These are phyloP conservation scores for Fragariocoptes setiger DNA, from an alignment of 1,140 invertebrate genomes.

Conservation along the genomic window DNA sequence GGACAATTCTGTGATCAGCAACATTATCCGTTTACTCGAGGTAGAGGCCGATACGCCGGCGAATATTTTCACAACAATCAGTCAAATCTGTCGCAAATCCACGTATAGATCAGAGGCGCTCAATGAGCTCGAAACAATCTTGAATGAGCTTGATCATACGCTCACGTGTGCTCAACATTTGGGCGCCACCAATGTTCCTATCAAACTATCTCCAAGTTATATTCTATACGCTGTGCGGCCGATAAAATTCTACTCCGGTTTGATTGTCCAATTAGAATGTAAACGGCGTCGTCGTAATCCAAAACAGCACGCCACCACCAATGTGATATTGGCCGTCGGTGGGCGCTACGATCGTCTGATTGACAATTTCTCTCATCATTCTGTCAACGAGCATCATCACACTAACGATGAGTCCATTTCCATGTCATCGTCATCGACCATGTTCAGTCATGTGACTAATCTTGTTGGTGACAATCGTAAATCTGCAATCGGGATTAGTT, in stretches of 20 bases:
- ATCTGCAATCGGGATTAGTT: slow-evolving; percentile 39
- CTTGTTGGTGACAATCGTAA: too few relatives aligned
- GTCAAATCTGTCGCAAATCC: slow-evolving; percentile 21
- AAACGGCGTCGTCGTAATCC: neutral
- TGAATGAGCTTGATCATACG: slow-evolving; percentile 1
- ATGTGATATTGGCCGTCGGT: slow-evolving; percentile 27
- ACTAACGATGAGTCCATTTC: too few relatives aligned
- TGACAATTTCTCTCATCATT: slow-evolving; percentile 14
- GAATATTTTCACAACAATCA: neutral
- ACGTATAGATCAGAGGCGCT: neutral
- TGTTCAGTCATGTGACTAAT: too few relatives aligned
- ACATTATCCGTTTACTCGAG: neutral
- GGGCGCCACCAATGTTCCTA: slow-evolving; percentile 21
- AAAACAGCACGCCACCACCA: slow-evolving; percentile 20
- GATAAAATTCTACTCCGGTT: slow-evolving; percentile 29
- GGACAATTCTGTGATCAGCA: neutral
- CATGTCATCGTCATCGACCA: too few relatives aligned
- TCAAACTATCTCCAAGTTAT: slow-evolving; percentile 21
- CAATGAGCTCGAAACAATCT: neutral
- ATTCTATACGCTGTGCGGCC: slow-evolving; percentile 30
- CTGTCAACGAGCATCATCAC: too few relatives aligned
- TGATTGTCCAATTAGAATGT: slow-evolving; percentile 33
- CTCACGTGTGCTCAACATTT: slow-evolving; percentile 14
- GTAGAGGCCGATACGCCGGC: neutral
- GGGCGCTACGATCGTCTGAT: slow-evolving; percentile 25